A percentile compares a stretch with the other conserved stretches of the same genome.
Evolutionary conservation across 2,113 vertebrate genomes (phyloP).

Genomic region (Ptychochromis oligacanthus): DNA sequence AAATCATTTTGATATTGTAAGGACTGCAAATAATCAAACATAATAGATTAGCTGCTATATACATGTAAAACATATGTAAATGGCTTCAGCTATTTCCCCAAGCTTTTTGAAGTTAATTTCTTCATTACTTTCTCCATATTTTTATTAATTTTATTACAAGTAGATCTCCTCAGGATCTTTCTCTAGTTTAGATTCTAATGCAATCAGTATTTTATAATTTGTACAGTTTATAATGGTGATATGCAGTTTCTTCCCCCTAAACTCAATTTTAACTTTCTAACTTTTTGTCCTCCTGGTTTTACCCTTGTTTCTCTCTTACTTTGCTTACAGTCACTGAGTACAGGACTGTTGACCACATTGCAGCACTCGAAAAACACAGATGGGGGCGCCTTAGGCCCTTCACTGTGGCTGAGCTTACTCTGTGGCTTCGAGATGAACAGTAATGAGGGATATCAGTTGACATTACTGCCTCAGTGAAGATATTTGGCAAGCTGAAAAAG

Average conservation of each 20-base stretch:
- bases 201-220: constrained; percentile 16
- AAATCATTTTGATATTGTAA: not conserved
- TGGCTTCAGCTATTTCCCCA: not conserved
- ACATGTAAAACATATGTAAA: not conserved
- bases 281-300: not conserved
- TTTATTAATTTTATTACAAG: constrained; percentile 3
- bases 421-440: not conserved
- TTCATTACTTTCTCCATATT: not conserved
- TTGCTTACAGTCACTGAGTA: not conserved
- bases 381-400: constrained; percentile 60
- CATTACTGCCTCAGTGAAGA: constrained; percentile 4
- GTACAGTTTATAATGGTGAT: not conserved
- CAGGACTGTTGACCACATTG: not conserved
- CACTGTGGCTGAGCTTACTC: not conserved
- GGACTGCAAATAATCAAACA: not conserved
- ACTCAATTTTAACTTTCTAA: constrained; percentile 16
- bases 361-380: constrained; percentile 7
- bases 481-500: constrained; percentile 1
- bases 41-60: not conserved
- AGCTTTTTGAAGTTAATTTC: constrained; percentile 8
- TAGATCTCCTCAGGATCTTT: not conserved
- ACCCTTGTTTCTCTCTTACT: not conserved
- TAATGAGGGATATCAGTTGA: constrained; percentile 28
- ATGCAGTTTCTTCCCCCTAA: not conserved
- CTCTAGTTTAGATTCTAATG: not conserved